Evolutionary conservation across 2,113 vertebrate species (phyloP).

Genomic region (Apeltes quadracus): DNA sequence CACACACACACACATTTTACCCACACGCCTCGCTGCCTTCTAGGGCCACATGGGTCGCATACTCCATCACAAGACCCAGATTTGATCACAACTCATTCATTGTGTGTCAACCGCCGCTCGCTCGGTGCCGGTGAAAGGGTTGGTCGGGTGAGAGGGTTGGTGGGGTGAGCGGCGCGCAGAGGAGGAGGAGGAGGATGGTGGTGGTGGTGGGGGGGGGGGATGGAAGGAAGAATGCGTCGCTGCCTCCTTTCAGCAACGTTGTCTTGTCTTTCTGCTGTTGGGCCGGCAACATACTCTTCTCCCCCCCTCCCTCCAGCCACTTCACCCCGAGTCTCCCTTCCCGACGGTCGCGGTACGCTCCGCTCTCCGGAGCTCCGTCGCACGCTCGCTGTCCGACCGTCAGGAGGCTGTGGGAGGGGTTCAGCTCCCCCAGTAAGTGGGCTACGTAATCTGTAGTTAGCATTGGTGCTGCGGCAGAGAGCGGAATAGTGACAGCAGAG

Average conservation of each 20-base stretch:
- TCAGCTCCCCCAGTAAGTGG: conserved; percentile 49
- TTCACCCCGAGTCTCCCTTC: conserved; percentile 13
- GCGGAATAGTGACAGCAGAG: conserved; percentile 51
- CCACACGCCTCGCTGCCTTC: conserved; percentile 48
- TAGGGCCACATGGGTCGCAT: conserved; percentile 46
- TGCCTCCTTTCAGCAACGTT: conserved; percentile 60
- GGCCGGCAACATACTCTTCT: conserved; percentile 22
- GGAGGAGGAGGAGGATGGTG: conserved; percentile 35
- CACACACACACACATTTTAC: conserved; percentile 30
- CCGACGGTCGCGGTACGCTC: conserved; percentile 15
- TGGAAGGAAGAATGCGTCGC: conserved; percentile 47
- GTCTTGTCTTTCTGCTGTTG: conserved; percentile 60
- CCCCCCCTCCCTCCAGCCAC: conserved; percentile 32
- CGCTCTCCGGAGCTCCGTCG: conserved; percentile 35
- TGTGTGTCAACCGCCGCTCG: conserved; percentile 60
- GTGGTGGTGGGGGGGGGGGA: conserved; percentile 22
- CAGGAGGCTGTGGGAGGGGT: neutral
- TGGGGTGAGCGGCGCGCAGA: conserved; percentile 36
- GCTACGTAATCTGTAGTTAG: conserved; percentile 49
- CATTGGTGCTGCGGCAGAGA: conserved; percentile 52
- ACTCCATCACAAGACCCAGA: conserved; percentile 80
- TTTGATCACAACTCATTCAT: conserved; percentile 77
- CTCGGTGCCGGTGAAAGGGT: conserved; percentile 49
- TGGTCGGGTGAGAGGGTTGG: too few relatives aligned
- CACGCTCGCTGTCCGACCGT: conserved; percentile 34